Percentiles rank a stretch among this genome's conserved stretches.
phyloP scores from a whole-genome alignment of 2,888 invertebrate species.

The Leistus spinibarbis region DNA sequence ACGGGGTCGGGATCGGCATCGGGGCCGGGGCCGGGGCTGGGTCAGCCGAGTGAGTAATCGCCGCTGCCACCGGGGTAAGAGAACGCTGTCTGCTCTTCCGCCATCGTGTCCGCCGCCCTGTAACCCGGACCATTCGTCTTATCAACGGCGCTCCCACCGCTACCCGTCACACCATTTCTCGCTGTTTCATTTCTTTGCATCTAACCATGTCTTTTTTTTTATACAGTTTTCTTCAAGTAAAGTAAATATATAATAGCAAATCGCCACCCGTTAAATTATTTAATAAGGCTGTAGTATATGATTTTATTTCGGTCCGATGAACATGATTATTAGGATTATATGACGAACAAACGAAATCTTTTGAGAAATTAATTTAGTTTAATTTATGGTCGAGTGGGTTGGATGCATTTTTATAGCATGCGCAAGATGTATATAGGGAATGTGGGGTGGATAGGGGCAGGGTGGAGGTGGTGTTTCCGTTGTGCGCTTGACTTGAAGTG shows the following conservation, averaged over 20 bases:
- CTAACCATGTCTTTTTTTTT: no score
- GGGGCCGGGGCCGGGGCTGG: constrained; percentile 47
- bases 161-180: background rate
- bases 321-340: background rate
- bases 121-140: constrained; percentile 57
- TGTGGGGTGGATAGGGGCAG: background rate
- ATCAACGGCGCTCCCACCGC: constrained; percentile 44
- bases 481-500: constrained; percentile 19
- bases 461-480: background rate
- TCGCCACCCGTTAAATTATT: no score
- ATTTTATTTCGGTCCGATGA: background rate
- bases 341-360: background rate
- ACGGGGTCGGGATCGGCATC: constrained; percentile 46
- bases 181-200: background rate
- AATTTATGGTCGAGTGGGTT: background rate
- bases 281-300: no score
- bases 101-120: constrained; percentile 54
- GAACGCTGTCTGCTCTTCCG: constrained; percentile 57
- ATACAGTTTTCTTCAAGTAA: no score
- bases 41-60: constrained; percentile 55
- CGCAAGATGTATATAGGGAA: background rate
- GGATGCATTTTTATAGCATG: background rate
- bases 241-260: no score
- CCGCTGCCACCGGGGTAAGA: constrained; percentile 56
- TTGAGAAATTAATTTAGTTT: background rate